A percentile compares a stretch with the other conserved stretches of the same genome.
These are phyloP conservation scores for Morpho helenor DNA, from an alignment of 2,888 invertebrate species.

Conservation along the genomic window DNA sequence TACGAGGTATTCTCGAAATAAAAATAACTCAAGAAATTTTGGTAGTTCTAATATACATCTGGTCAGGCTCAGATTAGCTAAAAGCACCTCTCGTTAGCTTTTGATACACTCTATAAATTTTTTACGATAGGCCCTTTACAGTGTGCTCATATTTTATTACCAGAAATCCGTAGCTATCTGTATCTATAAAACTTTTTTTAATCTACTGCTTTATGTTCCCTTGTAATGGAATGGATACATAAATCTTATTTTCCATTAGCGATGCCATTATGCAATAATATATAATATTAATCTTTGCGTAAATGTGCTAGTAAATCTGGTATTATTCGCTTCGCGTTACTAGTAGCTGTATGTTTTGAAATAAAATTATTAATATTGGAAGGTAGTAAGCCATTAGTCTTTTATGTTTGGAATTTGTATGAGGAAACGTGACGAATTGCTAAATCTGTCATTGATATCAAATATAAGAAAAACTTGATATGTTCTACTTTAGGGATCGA, in stretches of 20 bases:
- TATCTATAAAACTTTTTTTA: slow-evolving; percentile 40
- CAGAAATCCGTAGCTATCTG: slow-evolving; percentile 25
- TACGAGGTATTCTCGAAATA: too few relatives aligned
- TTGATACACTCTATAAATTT: slow-evolving; percentile 19
- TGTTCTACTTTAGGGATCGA: too few relatives aligned
- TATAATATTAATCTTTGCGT: slow-evolving; percentile 8
- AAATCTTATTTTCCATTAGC: slow-evolving; percentile 59
- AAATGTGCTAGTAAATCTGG: not conserved
- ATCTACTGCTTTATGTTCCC: slow-evolving; percentile 51
- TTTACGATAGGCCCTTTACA: slow-evolving; percentile 28
- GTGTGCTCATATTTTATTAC: slow-evolving; percentile 35
- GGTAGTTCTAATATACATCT: slow-evolving; percentile 1
- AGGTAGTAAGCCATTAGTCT: too few relatives aligned
- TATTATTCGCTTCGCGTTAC: not conserved
- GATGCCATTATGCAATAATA: slow-evolving; percentile 34
- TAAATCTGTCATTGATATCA: too few relatives aligned
- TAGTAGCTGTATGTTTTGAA: not conserved
- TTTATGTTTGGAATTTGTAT: too few relatives aligned
- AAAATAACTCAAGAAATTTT: too few relatives aligned
- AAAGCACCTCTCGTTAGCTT: slow-evolving; percentile 15
- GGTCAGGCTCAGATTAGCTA: slow-evolving; percentile 22
- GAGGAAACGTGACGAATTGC: too few relatives aligned
- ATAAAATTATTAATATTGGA: too few relatives aligned
- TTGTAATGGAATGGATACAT: slow-evolving; percentile 44
- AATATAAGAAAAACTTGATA: too few relatives aligned